These are phyloP conservation scores for Zaprionus davidi DNA, from an alignment of 1,140 invertebrate species.

Conservation along the genomic window DNA sequence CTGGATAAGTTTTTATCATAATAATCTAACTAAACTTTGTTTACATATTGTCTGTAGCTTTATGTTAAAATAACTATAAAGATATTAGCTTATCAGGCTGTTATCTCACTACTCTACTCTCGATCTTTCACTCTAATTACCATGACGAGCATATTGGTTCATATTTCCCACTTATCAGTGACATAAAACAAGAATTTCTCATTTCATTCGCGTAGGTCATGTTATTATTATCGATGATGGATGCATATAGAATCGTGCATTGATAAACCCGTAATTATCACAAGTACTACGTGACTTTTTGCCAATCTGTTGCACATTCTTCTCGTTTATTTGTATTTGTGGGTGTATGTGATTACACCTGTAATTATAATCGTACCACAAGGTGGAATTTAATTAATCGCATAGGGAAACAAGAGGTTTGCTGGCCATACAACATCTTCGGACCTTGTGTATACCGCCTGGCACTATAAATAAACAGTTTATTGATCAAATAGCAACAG, in stretches of 20 bases:
- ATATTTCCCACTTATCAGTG: neutral
- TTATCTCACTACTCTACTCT: neutral
- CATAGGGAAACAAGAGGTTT: neutral
- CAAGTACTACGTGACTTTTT: constrained; percentile 13
- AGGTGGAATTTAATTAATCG: constrained; percentile 26
- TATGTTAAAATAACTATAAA: neutral
- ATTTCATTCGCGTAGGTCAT: constrained; percentile 1
- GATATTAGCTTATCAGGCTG: constrained; percentile 12
- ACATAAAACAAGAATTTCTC: neutral
- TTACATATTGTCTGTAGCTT: neutral
- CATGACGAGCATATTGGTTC: neutral
- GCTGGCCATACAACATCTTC: constrained; percentile 21
- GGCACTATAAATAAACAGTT: constrained; percentile 63
- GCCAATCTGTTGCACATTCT: constrained; percentile 8
- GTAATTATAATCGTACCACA: neutral
- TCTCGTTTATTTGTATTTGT: neutral
- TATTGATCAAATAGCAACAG: constrained; percentile 74
- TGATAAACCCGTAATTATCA: neutral
- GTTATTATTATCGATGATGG: neutral
- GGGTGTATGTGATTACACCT: neutral
- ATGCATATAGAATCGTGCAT: neutral
- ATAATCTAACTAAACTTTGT: neutral
- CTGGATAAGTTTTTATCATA: neutral
- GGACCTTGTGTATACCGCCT: constrained; percentile 27
- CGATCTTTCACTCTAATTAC: neutral